Evolutionary conservation across 2,797 vertebrate species (phyloP).

Genomic region (Tympanoctomys barrerae): DNA sequence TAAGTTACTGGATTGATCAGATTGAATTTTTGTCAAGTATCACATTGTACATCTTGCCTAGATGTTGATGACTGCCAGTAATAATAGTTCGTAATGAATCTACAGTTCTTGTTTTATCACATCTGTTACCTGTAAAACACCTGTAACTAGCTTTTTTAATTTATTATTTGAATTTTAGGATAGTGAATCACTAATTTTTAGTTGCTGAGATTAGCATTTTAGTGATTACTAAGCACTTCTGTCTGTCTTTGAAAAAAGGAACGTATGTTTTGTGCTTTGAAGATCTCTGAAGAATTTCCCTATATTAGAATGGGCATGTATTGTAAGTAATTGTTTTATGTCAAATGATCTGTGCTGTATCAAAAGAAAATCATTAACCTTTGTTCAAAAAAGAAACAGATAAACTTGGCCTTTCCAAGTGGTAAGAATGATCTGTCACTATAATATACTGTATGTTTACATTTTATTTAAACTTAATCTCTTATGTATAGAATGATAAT

Average conservation of each 20-base stretch:
- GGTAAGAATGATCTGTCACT: constrained; percentile 87
- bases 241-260: constrained; percentile 88
- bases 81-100: constrained; percentile 88
- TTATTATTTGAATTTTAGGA: constrained; percentile 89
- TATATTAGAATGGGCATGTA: constrained; percentile 90
- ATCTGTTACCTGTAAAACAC: constrained; percentile 88
- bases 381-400: constrained; percentile 83
- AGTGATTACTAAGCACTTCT: constrained; percentile 90
- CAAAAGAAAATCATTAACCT: constrained; percentile 82
- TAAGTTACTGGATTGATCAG: constrained; percentile 90
- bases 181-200: constrained; percentile 90
- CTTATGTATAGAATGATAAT: constrained; percentile 85
- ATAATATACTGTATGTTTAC: constrained; percentile 90
- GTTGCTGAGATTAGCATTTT: constrained; percentile 88
- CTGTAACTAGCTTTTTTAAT: constrained; percentile 89
- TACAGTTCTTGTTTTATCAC: constrained; percentile 86
- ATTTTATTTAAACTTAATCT: constrained; percentile 86
- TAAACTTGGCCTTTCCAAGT: constrained; percentile 86
- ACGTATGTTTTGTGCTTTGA: constrained; percentile 90
- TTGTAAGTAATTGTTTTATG: constrained; percentile 89
- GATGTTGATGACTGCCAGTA: constrained; percentile 89
- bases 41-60: constrained; percentile 87
- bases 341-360: constrained; percentile 89
- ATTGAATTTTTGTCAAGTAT: constrained; percentile 87
- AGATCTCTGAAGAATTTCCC: constrained; percentile 89